Evolutionary conservation across 2,113 vertebrate genomes (phyloP), one percentile per base, ranked within the genome.

Genomic region (Sapajus apella): DNA sequence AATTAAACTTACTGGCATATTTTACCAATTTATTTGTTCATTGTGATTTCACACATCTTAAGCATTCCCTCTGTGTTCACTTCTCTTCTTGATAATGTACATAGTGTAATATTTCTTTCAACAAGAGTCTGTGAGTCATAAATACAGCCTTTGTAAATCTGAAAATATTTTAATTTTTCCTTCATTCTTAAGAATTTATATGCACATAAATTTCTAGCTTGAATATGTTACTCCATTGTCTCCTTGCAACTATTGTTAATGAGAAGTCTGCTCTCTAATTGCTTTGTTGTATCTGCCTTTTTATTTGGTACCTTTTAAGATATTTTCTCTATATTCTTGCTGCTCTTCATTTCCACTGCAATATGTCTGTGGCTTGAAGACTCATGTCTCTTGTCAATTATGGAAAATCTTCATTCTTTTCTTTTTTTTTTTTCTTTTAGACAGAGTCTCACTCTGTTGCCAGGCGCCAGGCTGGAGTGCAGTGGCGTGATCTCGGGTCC

Each of bases 91-190:
- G 47, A 72, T 37, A 73, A 64, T 61, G 58, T 81, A 72, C 40
- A 76, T 70, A 72, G 30, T 96, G 96, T 76, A 96, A 56, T 90
- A 92, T 80, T 92, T 83, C 43, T 95, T 96, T 92, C 70, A 82
- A 83, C 37, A 79, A 83, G 25, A 3, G 11, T 76, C 43, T 90
- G 8, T 68, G 75, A 79, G 16, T 96, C 55, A 96, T 93, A 94
- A 87, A 94, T 87, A 81, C 35, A 76, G 76, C 27, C 50, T 95
- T 95, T 90, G 50, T 73, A 90, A 96, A 94, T 68, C 75, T 73
- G 61, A 92, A 95, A 96, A 87, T 95, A 87, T 96, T 90, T 93
- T 56, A 92, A 91, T 89, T 93, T 96, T 64, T 94, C 35, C 66
- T 21, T 97, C 90, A 94, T 13, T 87, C 64, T 90, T 95, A 75